phyloP scores from a whole-genome alignment of 2,113 vertebrate species.

The Isurus oxyrinchus region DNA sequence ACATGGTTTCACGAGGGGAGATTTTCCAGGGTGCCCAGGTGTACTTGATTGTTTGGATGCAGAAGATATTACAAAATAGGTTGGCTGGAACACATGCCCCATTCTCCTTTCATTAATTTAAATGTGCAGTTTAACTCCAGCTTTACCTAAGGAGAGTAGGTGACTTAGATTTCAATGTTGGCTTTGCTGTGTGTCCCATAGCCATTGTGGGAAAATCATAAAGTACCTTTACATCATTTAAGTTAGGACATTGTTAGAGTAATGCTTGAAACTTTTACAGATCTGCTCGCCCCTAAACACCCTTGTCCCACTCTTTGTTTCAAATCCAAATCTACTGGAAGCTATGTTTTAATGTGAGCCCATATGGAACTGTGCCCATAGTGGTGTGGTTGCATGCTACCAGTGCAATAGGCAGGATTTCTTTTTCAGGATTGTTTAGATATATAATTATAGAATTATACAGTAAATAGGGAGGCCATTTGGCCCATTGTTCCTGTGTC shows the following conservation, averaged over 20 bases:
- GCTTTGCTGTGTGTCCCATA: not conserved
- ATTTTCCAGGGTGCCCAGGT: not conserved
- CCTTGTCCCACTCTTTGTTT: not conserved
- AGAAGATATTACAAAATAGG: not conserved
- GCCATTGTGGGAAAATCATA: not conserved
- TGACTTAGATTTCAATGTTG: not conserved
- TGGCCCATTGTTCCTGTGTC: not conserved
- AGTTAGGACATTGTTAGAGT: not conserved
- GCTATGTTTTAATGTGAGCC: not conserved
- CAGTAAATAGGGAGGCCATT: not conserved
- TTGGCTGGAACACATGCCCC: not conserved
- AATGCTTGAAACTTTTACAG: not conserved
- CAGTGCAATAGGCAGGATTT: not conserved
- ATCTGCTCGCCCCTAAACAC: not conserved
- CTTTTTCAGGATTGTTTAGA: not conserved
- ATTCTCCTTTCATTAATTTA: not conserved
- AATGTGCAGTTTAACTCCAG: not conserved
- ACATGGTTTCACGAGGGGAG: not conserved
- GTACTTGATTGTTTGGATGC: not conserved
- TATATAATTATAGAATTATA: not conserved
- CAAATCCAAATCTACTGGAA: not conserved
- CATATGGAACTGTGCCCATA: not conserved
- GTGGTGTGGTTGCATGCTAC: not conserved
- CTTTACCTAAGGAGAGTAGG: not conserved
- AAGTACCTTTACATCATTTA: not conserved